Base-by-base conservation (phyloP, 2,797 vertebrate genomes). In the Chelon labrosus region DNA sequence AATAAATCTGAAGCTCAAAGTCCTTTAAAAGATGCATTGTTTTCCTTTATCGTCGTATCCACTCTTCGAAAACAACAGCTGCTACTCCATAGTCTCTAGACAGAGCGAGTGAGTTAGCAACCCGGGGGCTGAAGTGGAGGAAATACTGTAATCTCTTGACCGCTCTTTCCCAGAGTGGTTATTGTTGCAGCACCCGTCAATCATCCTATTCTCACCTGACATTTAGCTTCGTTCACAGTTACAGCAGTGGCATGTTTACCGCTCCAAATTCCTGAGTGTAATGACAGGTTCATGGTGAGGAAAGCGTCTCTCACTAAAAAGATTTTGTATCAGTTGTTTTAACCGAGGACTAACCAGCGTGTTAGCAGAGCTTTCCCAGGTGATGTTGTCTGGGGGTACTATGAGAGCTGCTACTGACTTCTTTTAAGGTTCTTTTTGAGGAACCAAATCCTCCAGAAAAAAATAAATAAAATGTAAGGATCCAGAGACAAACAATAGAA, bases 31-130 rank as follows among this genome's bases (percentile, higher is more conserved):
- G 56, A 22, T 27, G 11, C 10, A 38, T n/a, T 5, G 4, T 2
- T 49, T 63, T 64, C 57, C 52, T 51, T 74, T 9, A 39, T 12
- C 44, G 14, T 57, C 70, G 70, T 22, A 35, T 51, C 39, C 35
- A 20, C 47, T 50, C 11, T 12, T 50, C 4, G 11, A 54, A 22
- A 69, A 27, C n/a, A 61, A 31, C 55, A 55, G 37, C 57, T 66
- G 25, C 54, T 59, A 8, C 27, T 37, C 20, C 12, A 54, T 53
- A 31, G 10, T 19, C 56, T 56, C 44, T 58, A 12, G 19, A 49
- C 17, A 25, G 0, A 2, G 11, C 46, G 54, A 68, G 10, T 57
- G 42, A 11, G 11, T 38, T 68, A 38, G 11, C 37, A 61, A 62
- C 27, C 10, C 73, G 12, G 13, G n/a, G 17, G n/a, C 37, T 46